Evolutionary conservation across 2,888 invertebrate genomes (phyloP).

Genomic region (Yponomeuta cagnagella): DNA sequence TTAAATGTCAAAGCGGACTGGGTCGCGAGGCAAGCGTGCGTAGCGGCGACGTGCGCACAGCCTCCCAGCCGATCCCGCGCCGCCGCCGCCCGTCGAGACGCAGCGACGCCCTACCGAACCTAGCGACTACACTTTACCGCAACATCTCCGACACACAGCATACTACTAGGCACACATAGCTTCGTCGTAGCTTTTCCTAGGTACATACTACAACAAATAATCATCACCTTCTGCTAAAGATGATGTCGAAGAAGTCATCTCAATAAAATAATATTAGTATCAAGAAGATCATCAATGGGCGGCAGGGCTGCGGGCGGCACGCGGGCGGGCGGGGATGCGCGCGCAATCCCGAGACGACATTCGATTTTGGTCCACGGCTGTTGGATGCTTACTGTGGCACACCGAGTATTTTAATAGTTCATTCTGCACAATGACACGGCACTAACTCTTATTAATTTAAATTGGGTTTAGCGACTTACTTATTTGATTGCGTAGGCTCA

Average conservation of each 20-base stretch:
- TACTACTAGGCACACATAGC: neutral
- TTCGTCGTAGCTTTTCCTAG: neutral
- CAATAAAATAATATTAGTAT: slow-evolving; percentile 57
- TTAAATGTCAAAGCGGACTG: slow-evolving; percentile 71
- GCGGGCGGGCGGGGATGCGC: slow-evolving; percentile 57
- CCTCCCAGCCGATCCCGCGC: slow-evolving; percentile 26
- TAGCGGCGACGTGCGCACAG: slow-evolving; percentile 64
- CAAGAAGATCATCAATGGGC: slow-evolving; percentile 72
- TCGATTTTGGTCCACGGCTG: slow-evolving; percentile 77
- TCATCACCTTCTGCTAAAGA: neutral
- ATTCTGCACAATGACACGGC: slow-evolving; percentile 56
- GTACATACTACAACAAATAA: neutral
- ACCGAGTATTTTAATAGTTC: slow-evolving; percentile 71
- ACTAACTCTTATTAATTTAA: slow-evolving; percentile 41
- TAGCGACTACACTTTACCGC: slow-evolving; percentile 55
- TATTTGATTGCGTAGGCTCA: slow-evolving; percentile 8
- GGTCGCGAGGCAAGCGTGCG: slow-evolving; percentile 63
- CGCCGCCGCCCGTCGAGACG: slow-evolving; percentile 60
- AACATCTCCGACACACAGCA: slow-evolving; percentile 26
- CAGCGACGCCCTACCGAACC: slow-evolving; percentile 68
- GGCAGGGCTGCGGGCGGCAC: slow-evolving; percentile 53
- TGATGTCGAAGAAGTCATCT: slow-evolving; percentile 28
- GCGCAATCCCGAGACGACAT: slow-evolving; percentile 67
- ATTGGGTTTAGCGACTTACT: slow-evolving; percentile 18
- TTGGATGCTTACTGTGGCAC: slow-evolving; percentile 70